Base-by-base conservation (phyloP, 2,888 invertebrate genomes). In the Rhogogaster chlorosoma region DNA sequence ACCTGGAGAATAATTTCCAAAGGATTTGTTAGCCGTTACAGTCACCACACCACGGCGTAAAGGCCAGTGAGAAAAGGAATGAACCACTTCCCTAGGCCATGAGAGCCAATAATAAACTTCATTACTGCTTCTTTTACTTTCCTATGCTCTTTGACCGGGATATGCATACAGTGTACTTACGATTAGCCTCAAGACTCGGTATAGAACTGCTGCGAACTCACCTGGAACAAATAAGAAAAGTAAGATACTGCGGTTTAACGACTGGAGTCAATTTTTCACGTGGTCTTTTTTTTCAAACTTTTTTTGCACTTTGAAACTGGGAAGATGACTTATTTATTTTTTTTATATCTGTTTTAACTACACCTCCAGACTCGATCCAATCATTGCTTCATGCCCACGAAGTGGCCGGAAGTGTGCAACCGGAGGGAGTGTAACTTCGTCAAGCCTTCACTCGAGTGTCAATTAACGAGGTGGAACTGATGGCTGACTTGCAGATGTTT, bases 401-500 rank as follows among this genome's bases (percentile, higher is more conserved):
- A 61, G 61, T 61, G 10, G 61, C 61, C 26, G 61, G 61, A 61
- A 42, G 38, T 73, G 26, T 29, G 26, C 9, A 73, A 42, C 71
- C 10, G 38, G 22, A 77, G 77, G 77, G 53, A 53, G 5, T 15
- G 32, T 77, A 77, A 77, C 49, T 77, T 77, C 32, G 53, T 53
- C 32, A 77, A 77, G 53, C 77, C 77, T 22, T 77, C 77, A 77
- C 77, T 49, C 77, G 26, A 53, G 29, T 77, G 77, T 77, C 49
- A 77, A 77, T 77, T 45, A 77, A 77, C 77, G 77, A 77, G 77
- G 77, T 53, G 49, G 18, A 18, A 53, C 29, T 29, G 49, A 45
- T 77, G 7, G 77, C 73, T 77, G 77, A 77, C 77, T 77, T 49
- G 77, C 77, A 49, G 49, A 77, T 49, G 77, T 53, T 77, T 77